Evolutionary conservation across 2,888 invertebrate species (phyloP).

Genomic region (Petrophora chlorosata): DNA sequence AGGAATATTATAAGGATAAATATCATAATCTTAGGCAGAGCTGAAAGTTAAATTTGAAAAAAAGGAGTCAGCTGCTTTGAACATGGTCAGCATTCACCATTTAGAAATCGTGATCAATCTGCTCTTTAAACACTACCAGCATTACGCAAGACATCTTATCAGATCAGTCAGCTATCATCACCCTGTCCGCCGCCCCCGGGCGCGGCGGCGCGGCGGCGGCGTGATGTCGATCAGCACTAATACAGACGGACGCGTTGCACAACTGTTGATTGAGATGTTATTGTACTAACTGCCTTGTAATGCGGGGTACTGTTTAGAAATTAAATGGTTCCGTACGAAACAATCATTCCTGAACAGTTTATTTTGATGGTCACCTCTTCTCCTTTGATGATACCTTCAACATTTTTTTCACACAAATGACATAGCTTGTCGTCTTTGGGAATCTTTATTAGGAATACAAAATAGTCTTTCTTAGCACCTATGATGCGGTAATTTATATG

Average conservation of each 20-base stretch:
- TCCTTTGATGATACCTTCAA: too few relatives aligned
- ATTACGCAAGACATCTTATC: conserved; percentile 27
- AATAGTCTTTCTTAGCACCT: too few relatives aligned
- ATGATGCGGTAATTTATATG: too few relatives aligned
- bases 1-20: too few relatives aligned
- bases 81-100: background rate
- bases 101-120: conserved; percentile 12
- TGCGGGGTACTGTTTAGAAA: background rate
- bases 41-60: too few relatives aligned
- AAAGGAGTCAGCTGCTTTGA: too few relatives aligned
- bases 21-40: too few relatives aligned
- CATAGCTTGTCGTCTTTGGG: too few relatives aligned
- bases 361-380: too few relatives aligned
- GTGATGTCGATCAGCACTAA: conserved; percentile 1
- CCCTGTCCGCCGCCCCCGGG: conserved; percentile 20
- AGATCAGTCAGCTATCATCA: conserved; percentile 19
- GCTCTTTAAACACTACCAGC: conserved; percentile 22
- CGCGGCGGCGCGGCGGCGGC: conserved; percentile 13
- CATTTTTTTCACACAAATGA: too few relatives aligned
- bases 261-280: conserved; percentile 31
- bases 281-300: conserved; percentile 21
- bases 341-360: too few relatives aligned
- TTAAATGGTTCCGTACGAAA: background rate
- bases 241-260: conserved; percentile 16
- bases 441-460: too few relatives aligned